Evolutionary conservation across 2,113 vertebrate genomes (phyloP).

Genomic region (Centrocercus urophasianus): DNA sequence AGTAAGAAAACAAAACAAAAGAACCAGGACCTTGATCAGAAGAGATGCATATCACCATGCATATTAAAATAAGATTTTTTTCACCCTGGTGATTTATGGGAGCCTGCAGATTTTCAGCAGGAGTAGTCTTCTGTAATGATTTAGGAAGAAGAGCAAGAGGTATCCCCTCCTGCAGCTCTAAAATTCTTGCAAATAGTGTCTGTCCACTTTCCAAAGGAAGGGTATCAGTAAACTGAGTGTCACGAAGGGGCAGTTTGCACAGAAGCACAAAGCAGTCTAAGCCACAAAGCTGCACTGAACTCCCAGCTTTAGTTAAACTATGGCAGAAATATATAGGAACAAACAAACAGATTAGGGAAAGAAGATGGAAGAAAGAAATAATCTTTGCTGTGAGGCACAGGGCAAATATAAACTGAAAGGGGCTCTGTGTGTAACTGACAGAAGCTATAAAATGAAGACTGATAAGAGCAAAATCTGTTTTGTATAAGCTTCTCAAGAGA

Average conservation of each 20-base stretch:
- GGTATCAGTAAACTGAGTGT: neutral
- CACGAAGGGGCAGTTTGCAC: neutral
- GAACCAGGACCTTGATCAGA: neutral
- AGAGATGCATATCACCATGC: neutral
- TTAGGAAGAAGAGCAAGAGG: neutral
- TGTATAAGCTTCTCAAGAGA: neutral
- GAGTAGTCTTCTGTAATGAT: neutral
- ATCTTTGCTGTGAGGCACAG: conserved; percentile 43
- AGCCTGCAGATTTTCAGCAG: neutral
- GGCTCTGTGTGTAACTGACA: neutral
- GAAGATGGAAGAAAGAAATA: conserved; percentile 57
- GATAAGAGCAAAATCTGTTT: conserved; percentile 33
- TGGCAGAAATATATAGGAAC: conserved; percentile 62
- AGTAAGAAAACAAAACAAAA: neutral
- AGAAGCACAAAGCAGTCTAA: neutral
- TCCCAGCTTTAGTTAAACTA: conserved; percentile 37
- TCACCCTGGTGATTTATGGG: neutral
- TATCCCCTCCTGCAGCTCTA: neutral
- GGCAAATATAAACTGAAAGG: conserved; percentile 58
- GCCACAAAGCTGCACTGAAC: conserved; percentile 44
- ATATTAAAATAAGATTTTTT: neutral
- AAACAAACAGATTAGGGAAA: conserved; percentile 66
- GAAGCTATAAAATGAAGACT: conserved; percentile 53
- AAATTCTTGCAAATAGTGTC: neutral
- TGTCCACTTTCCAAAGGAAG: neutral